Percentiles rank a stretch among this genome's conserved stretches.
phyloP scores from a whole-genome alignment of 2,888 invertebrate species.

The Chouioia cunea region DNA sequence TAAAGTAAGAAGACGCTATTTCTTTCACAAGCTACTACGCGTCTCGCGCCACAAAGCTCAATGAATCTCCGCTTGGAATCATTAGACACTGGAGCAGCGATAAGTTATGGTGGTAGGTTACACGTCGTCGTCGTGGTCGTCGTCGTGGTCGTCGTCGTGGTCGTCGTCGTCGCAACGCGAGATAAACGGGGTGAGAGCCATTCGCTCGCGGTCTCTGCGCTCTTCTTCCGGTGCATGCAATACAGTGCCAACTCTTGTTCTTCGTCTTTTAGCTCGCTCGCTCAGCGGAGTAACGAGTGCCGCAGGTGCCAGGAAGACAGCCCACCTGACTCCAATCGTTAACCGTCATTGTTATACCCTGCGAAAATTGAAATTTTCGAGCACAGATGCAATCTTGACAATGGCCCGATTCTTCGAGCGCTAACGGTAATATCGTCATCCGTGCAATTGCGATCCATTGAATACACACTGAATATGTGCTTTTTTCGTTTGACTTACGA shows the following conservation, averaged over 20 bases:
- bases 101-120: conserved; percentile 12
- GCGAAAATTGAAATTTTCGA: too few species aligned
- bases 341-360: too few species aligned
- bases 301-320: conserved; percentile 38
- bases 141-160: too few species aligned
- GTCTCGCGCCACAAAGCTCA: conserved; percentile 1
- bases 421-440: too few species aligned
- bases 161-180: too few species aligned
- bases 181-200: neutral
- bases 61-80: conserved; percentile 18
- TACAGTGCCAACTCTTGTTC: too few species aligned
- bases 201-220: neutral
- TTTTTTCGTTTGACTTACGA: too few species aligned
- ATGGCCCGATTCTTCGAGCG: neutral
- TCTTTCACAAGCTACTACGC: neutral
- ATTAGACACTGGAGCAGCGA: neutral
- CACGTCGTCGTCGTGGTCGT: neutral
- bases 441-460: neutral
- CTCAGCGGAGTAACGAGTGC: neutral
- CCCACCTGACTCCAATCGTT: conserved; percentile 1
- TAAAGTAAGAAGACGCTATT: too few species aligned
- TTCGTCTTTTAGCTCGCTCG: too few species aligned
- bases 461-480: too few species aligned
- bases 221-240: too few species aligned
- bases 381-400: neutral